Base-by-base conservation (phyloP, 2,797 vertebrate species). In the Choloepus didactylus region DNA sequence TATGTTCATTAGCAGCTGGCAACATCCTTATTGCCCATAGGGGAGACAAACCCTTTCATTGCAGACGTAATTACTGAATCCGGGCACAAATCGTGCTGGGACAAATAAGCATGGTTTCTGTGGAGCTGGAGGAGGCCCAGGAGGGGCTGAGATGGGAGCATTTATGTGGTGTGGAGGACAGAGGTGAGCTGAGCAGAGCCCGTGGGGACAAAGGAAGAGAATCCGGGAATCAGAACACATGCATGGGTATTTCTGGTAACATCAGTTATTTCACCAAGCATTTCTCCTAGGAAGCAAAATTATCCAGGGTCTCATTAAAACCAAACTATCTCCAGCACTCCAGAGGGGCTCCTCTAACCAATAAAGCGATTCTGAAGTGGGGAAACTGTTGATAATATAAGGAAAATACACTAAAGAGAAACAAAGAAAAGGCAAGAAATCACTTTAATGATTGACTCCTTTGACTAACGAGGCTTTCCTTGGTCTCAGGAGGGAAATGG, bases 251-350 rank as follows among this genome's bases (percentile, higher is more conserved):
- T 62, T 90, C 46, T 72, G 76, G 51, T 59, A 67, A 51, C 35
- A 91, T 44, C 35, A n/a, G 77, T 89, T 87, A 82, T 75, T 77
- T 95, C 38, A 87, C 77, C 85, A 89, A 93, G 87, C 14, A 4
- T 67, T 94, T 95, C 80, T 91, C 73, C 89, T 94, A 96, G 89
- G 89, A 96, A 97, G 79, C 44, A 95, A 95, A 97, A 95, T 92
- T 85, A 87, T 54, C 70, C 83, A 94, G 79, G 66, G 84, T 56
- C 76, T 93, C 93, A 96, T 96, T 95, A 96, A 95, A 97, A 91
- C 29, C 79, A 96, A 84, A 79, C 89, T 54, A 89, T 88, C 94
- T 87, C 80, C 54, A 88, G 59, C 72, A 76, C 59, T 62, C 64
- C 64, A 56, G 21, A 69, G 81, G 77, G 76, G 4, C 60, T 88